Evolutionary conservation across 2,113 vertebrate genomes (phyloP), one percentile per base, ranked within the genome.

Genomic region (Bettongia penicillata): DNA sequence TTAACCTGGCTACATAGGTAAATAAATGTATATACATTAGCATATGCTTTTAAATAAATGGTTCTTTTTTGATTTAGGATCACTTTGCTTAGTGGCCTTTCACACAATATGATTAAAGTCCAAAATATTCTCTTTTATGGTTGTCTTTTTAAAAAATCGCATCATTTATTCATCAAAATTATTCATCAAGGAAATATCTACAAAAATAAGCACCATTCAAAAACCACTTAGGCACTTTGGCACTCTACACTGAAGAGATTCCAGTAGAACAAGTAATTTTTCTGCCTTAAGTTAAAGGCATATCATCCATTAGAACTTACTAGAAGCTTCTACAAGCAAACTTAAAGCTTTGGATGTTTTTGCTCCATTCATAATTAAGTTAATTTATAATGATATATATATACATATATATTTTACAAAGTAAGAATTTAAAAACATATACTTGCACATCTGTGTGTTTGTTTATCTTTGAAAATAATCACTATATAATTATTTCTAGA

Each of bases 401-500:
- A 51, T 90, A 95, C 91, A 89, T 95, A 97, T 96, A 94, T 97
- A 91, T 97, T 31, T 31, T 95, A 95, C 96, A 97, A 97, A 96
- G 96, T 97, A 93, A 96, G 97, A 98, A 95, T 93, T 96, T 97
- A 95, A 95, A 55, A 97, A 93, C 19, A 84, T 98, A 68, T 97
- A 96, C 93, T 96, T 96, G 94, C 92, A 98, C 97, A 98, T 98
- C 98, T 98, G 97, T 31, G 51, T 96, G 95, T 84, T 84, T 97
- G 96, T 98, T 98, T 98, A 97, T 98, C 97, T 96, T 95, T 97
- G 94, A 97, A 94, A 98, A 98, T 98, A 98, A 97, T 97, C 97
- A 95, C 96, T 96, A 96, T 97, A 95, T 97, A 98, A 98, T 98
- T 98, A 98, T 98, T 98, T 98, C 97, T 96, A 97, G 97, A 98